Base-by-base conservation (phyloP, 2,113 vertebrate species). In the Scatophagus argus region DNA sequence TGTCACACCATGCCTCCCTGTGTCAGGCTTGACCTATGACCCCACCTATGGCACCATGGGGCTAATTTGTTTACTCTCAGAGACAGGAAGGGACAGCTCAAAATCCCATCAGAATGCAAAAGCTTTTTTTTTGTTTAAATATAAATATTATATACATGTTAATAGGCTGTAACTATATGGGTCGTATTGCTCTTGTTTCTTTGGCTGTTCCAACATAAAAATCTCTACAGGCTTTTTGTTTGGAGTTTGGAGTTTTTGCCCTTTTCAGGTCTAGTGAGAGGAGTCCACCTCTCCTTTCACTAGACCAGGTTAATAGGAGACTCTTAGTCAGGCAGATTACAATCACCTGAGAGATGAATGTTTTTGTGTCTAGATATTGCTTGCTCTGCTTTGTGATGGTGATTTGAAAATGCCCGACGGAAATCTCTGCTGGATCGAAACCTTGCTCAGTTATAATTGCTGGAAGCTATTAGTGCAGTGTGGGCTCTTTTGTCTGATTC, bases 31-130 rank as follows among this genome's bases (percentile, higher is more conserved):
- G 95, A 96, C 96, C 95, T 94, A 90, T 97, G 96, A 96, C 96
- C 96, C 95, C 93, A 93, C 74, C 95, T 94, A 93, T 95, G 94
- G 93, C 91, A 95, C 94, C 81, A 46, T 92, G 87, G 95, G 95
- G 96, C 95, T 96, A 96, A 97, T 96, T 97, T 97, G 96, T 96
- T 96, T 96, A 96, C 93, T 92, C 79, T 51, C 74, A 91, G 93
- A 94, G 95, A 93, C 93, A 89, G 87, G 90, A 90, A 61, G 83
- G 79, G 70, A 74, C 43, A 55, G 31, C 70, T 0, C 29, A 43
- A 74, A 79, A 77, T 77, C 94, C 93, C 93, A 90, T 62, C 92
- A 93, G 94, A 95, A 94, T 69, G 59, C 90, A 95, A 95, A 95
- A 94, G 93, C 94, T 93, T 94, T 84, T 93, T 94, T 84, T 65